These are phyloP conservation scores for Sarcophaga carnaria DNA, from an alignment of 2,888 invertebrate species.

Conservation along the genomic window DNA sequence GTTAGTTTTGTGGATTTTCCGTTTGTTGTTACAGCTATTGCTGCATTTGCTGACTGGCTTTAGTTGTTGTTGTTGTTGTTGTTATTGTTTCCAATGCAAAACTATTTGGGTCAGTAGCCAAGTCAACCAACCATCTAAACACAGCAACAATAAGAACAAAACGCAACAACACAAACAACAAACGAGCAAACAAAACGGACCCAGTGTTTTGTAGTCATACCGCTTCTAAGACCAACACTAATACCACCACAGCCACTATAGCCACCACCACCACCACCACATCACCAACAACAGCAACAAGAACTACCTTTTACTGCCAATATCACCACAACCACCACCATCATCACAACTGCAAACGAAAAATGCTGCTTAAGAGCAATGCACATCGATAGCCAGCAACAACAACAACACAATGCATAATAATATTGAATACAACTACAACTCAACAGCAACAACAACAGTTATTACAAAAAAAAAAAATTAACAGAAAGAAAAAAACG, in stretches of 20 bases:
- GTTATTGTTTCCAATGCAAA: conserved; percentile 63
- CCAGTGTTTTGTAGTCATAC: background rate
- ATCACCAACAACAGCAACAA: conserved; percentile 12
- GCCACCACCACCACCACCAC: background rate
- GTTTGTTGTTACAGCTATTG: background rate
- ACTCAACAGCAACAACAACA: conserved; percentile 13
- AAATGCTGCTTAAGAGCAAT: background rate
- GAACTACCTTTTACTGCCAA: conserved; percentile 50
- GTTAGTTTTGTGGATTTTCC: conserved; percentile 64
- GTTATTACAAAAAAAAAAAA: background rate
- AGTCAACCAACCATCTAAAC: conserved; percentile 55
- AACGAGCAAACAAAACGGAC: background rate
- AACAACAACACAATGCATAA: background rate
- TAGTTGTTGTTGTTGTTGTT: conserved; percentile 12
- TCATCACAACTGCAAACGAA: too few relatives aligned
- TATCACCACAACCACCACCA: conserved; percentile 35
- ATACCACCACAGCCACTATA: background rate
- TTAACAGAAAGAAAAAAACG: background rate
- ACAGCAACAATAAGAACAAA: background rate
- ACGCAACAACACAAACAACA: background rate
- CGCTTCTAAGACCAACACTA: background rate
- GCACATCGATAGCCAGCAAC: background rate
- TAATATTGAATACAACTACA: conserved; percentile 22
- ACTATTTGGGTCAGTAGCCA: conserved; percentile 77
- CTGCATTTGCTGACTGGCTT: conserved; percentile 34